These are phyloP conservation scores for Trachelipus rathkii DNA, from an alignment of 1,140 invertebrate species.

Conservation along the genomic window DNA sequence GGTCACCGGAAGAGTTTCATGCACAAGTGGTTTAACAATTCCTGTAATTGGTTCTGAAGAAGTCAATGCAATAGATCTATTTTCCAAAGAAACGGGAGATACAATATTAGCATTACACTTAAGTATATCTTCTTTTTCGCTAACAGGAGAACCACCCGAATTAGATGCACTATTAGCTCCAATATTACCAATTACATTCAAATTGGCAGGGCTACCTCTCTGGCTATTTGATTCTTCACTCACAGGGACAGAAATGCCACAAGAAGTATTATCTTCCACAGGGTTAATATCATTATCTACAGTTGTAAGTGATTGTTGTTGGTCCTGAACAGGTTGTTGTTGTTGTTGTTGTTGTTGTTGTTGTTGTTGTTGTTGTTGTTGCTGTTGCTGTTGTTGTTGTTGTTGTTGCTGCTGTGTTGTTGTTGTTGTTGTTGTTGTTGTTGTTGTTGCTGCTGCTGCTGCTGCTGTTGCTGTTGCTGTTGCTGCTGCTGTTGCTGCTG, in stretches of 20 bases:
- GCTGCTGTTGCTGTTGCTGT: neutral
- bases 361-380: neutral
- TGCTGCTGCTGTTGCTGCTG: neutral
- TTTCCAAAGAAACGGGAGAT: neutral
- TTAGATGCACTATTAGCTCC: neutral
- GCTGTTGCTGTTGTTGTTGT: conserved; percentile 10
- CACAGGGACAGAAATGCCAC: neutral
- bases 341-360: neutral
- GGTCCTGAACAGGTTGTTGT: neutral
- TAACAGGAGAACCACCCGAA: neutral
- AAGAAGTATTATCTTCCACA: neutral
- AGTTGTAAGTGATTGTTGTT: too few species aligned
- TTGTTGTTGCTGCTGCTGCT: neutral
- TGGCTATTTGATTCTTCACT: neutral
- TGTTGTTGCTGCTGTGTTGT: neutral
- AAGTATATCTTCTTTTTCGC: conserved; percentile 4
- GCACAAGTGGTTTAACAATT: conserved; percentile 29
- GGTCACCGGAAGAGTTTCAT: conserved; percentile 20
- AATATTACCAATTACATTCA: neutral
- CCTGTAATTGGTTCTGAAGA: conserved; percentile 27
- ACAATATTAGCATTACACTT: neutral
- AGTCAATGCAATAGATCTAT: conserved; percentile 3
- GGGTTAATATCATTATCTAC: neutral
- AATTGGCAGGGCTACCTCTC: neutral
- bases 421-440: conserved; percentile 8